Base-by-base conservation (phyloP, 2,888 invertebrate species). In the Clunio marinus region DNA sequence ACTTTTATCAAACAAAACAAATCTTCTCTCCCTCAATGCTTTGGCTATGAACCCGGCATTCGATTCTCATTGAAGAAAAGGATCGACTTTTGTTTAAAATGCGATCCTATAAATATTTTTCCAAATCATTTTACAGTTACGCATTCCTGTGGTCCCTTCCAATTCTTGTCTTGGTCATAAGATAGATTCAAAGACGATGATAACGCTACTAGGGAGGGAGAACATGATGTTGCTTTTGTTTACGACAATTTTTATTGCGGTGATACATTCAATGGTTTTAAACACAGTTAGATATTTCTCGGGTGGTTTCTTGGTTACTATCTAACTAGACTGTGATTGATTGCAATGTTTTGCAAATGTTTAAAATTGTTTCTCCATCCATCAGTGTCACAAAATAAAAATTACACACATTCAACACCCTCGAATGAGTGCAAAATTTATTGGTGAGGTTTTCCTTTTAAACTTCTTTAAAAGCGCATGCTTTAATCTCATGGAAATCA, bases 291-390 rank as follows among this genome's bases (percentile, higher is more conserved):
- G 7, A 15, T n/a, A n/a, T n/a, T n/a, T 2, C 51, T 41, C 41
- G 41, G 41, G 41, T 41, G 41, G 35, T 32, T 13, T 27, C 35
- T n/a, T 60, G 20, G 17, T 17, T 22, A 15, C 13, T 15, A n/a
- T n/a, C n/a, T 20, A 63, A 63, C 62, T 4, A 63, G 62, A 45
- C 17, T 27, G 41, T 63, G 62, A 63, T 63, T 63, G 62, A 63
- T 63, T 63, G 17, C 35, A 13, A 28, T 45, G n/a, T 35, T 27
- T 27, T 17, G n/a, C 59, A 15, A 59, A 59, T 63, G 22, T 41
- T 63, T 41, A 63, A 22, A 63, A 45, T 10, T 27, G 20, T 45
- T 24, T 24, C 51, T 32, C 15, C 20, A 63, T 63, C 45, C 15
- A 35, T 63, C 62, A 63, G 41, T 63, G 62, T 63, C 62, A 41